Evolutionary conservation across 2,888 invertebrate species (phyloP), one percentile per base, ranked within the genome.

Genomic region (Tuberolachnus salignus): DNA sequence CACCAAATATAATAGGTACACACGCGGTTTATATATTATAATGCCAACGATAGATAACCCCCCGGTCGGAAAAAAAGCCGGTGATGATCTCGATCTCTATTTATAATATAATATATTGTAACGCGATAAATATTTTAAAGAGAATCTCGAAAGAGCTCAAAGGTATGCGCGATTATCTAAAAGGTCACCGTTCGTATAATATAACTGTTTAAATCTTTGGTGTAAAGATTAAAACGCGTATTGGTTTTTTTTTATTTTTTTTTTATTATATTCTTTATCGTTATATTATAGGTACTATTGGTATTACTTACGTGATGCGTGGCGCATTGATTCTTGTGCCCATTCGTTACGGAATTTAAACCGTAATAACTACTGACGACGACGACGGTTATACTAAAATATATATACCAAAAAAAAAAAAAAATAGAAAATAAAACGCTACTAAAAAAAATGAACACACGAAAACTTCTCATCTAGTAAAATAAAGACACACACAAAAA

Each of bases 391-490:
- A 73, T 46, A 63, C 42, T 53, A 73, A 63, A 64, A 72, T 61
- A 61, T 42, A 61, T 64, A 13, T 64, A 19, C 23, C 53, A n/a
- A 21, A 73, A 63, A 53, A 26, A 26, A 46, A 34, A 42, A 14
- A 49, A 49, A 23, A 59, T 57, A 1, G 13, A 51, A 14, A 51
- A 26, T 23, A 66, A 70, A 70, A 70, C 53, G 21, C 21, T 21
- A 11, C 21, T 55, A 55, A 55, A 55, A 13, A 74, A 74, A 64
- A 74, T 61, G 9, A 74, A 74, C 55, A 74, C 75, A 57, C 75
- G 57, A 75, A 75, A 75, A 66, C 75, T 14, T 66, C 57, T 66
- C 55, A 19, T 75, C 66, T 67, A 67, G 23, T 46, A 26, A 66
- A 67, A 34, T 3, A 34, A 3, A 34, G 3, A 34, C 34, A 34